Evolutionary conservation across 2,797 vertebrate genomes (phyloP).

Genomic region (Melanotaenia parkinsoni): DNA sequence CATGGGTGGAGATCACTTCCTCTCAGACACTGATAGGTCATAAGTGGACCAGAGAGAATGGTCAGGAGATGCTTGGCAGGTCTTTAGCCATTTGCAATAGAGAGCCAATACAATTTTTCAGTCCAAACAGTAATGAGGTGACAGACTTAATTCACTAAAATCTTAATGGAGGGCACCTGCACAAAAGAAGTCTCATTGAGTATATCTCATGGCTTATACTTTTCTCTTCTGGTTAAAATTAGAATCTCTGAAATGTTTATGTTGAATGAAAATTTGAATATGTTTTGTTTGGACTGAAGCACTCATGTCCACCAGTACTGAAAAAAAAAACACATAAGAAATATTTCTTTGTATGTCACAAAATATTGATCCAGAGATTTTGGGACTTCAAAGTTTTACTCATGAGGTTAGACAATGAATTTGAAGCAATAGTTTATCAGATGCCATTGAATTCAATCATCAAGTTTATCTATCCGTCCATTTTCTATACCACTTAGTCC

Average conservation of each 20-base stretch:
- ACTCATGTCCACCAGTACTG: background rate
- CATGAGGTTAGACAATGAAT: background rate
- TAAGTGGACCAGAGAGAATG: slow-evolving; percentile 31
- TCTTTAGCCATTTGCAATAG: slow-evolving; percentile 14
- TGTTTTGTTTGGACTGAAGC: background rate
- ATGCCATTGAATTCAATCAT: background rate
- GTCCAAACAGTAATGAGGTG: slow-evolving; percentile 21
- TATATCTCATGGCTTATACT: background rate
- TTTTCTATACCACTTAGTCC: no score
- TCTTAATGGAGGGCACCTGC: background rate
- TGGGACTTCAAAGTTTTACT: background rate
- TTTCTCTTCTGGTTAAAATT: background rate
- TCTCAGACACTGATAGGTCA: slow-evolving; percentile 21
- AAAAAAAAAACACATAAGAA: background rate
- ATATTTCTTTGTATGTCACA: background rate
- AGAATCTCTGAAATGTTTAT: background rate
- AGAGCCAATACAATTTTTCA: slow-evolving; percentile 22
- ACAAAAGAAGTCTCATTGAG: background rate
- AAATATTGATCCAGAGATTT: background rate
- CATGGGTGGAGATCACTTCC: slow-evolving; percentile 36
- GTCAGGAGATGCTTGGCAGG: slow-evolving; percentile 37
- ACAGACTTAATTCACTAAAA: background rate
- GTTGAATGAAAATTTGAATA: background rate
- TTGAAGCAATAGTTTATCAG: background rate
- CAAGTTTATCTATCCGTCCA: no score